Conservation (phyloP, 2,113 vertebrate species). For the Ondatra zibethicus region DNA sequence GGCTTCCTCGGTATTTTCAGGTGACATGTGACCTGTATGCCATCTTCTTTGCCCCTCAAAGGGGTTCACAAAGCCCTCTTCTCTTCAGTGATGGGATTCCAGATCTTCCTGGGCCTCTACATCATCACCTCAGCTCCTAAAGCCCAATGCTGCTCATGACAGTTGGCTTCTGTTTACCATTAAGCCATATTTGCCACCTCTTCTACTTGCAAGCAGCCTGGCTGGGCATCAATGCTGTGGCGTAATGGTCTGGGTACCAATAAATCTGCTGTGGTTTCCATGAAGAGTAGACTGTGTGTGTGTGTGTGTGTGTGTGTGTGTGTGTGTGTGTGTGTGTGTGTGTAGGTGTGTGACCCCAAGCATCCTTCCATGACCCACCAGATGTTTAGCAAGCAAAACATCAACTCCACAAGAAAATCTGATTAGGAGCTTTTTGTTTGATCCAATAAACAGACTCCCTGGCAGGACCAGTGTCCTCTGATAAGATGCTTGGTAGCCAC, state of each 20-base stretch:
- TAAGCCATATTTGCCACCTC: fast-evolving
- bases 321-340: not conserved
- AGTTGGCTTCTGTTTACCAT: too few species aligned
- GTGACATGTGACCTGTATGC: not conserved
- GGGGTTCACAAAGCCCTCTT: not conserved
- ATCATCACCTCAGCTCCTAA: not conserved
- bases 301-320: not conserved
- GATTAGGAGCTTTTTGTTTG: not conserved
- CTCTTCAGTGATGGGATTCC: not conserved
- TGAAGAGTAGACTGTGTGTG: not conserved
- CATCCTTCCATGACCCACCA: not conserved
- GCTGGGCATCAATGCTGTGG: fast-evolving
- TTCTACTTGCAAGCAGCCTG: too few species aligned
- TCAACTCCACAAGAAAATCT: not conserved
- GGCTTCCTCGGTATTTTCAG: not conserved
- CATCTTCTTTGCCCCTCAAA: not conserved
- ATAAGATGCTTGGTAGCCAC: not conserved
- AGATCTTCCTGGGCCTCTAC: not conserved
- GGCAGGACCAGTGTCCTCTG: not conserved
- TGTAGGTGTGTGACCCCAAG: not conserved
- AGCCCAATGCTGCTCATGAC: fast-evolving
- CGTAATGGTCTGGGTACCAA: fast-evolving
- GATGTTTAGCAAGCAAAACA: not conserved
- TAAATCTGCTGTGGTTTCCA: not conserved
- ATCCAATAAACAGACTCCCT: too few species aligned